Evolutionary conservation across 2,888 invertebrate genomes (phyloP).

Genomic region (Habrosyne pyritoides): DNA sequence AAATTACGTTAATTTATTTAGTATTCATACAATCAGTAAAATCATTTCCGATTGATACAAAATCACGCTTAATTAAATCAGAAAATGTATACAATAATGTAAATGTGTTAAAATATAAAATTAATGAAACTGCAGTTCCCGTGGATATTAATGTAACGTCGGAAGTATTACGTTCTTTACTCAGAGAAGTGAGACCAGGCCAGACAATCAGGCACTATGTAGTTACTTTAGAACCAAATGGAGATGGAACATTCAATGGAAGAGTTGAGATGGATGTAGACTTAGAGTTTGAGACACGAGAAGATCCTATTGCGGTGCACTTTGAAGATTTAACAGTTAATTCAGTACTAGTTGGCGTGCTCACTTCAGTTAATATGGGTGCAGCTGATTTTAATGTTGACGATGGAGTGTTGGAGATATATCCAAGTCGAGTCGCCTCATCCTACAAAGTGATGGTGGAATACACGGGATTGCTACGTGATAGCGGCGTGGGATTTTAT

Average conservation of each 20-base stretch:
- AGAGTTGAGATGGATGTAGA: conserved; percentile 45
- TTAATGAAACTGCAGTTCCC: not conserved
- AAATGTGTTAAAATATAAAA: no score
- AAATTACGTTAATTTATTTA: conserved; percentile 41
- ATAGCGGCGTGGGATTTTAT: conserved; percentile 47
- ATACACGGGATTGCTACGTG: conserved; percentile 45
- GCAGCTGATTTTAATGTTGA: conserved; percentile 26
- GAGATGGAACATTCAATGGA: conserved; percentile 47
- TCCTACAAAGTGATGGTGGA: conserved; percentile 51
- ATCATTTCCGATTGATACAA: conserved; percentile 46
- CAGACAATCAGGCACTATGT: conserved; percentile 45
- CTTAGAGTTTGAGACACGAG: conserved; percentile 37
- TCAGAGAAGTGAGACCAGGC: conserved; percentile 48
- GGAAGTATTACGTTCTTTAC: conserved; percentile 19
- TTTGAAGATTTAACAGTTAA: conserved; percentile 39
- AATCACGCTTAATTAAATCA: conserved; percentile 7
- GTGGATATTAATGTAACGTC: not conserved
- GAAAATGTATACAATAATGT: not conserved
- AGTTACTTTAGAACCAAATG: conserved; percentile 40
- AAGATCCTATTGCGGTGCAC: conserved; percentile 44
- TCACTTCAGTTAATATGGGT: conserved; percentile 37
- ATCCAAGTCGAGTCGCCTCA: conserved; percentile 28
- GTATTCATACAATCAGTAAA: conserved; percentile 44
- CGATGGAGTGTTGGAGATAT: conserved; percentile 45
- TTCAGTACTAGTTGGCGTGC: conserved; percentile 45